Percentiles rank a stretch among this genome's conserved stretches.
These are phyloP conservation scores for Chaenogobius annularis DNA, from an alignment of 2,113 vertebrate species.

Conservation along the genomic window DNA sequence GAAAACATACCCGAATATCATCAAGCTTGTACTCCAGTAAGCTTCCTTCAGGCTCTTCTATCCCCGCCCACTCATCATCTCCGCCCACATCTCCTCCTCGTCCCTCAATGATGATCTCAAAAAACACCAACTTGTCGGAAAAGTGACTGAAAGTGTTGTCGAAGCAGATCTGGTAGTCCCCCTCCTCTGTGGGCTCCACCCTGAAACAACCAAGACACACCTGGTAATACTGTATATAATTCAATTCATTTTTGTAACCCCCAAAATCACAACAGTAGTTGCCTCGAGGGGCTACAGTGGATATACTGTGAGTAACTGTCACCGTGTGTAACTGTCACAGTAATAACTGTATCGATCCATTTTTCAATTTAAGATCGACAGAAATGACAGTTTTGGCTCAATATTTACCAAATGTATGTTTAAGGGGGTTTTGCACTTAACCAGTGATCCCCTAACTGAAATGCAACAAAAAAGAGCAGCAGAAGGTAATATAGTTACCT, in stretches of 20 bases:
- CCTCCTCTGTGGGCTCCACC: conserved; percentile 84
- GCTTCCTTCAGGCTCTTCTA: conserved; percentile 81
- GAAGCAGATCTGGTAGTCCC: conserved; percentile 90
- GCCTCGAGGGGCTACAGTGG: too few species aligned
- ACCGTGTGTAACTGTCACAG: neutral
- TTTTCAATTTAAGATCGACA: too few species aligned
- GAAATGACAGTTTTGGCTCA: too few species aligned
- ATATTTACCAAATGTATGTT: too few species aligned
- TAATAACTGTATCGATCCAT: too few species aligned
- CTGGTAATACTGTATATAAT: neutral
- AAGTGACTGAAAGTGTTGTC: conserved; percentile 92
- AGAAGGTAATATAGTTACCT: too few species aligned
- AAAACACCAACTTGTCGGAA: conserved; percentile 91
- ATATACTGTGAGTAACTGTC: too few species aligned
- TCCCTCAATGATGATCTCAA: conserved; percentile 83
- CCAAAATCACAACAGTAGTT: too few species aligned
- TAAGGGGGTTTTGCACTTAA: too few species aligned
- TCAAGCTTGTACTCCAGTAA: conserved; percentile 88
- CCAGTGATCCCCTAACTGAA: too few species aligned
- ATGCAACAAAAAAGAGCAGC: too few species aligned
- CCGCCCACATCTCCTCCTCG: conserved; percentile 73
- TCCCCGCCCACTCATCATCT: conserved; percentile 80
- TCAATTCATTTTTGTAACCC: too few species aligned
- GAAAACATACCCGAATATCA: conserved; percentile 82
- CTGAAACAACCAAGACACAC: conserved; percentile 56